Conservation (phyloP, 1,140 invertebrate genomes). For the Orussus abietinus region DNA sequence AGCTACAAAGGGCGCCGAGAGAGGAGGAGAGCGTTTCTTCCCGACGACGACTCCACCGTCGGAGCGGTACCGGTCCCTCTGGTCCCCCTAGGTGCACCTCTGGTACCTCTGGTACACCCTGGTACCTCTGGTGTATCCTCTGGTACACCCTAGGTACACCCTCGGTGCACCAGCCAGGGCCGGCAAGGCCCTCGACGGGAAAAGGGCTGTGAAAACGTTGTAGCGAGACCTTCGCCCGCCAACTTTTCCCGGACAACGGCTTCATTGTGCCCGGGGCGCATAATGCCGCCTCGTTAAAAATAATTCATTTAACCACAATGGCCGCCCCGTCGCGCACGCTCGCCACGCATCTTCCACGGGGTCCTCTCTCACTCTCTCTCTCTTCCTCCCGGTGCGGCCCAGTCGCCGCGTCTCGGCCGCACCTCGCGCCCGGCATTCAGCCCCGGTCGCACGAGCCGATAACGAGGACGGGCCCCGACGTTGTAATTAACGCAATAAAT, state of each 20-base stretch:
- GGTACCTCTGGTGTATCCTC: too few relatives aligned
- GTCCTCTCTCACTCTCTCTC: neutral
- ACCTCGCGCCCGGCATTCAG: neutral
- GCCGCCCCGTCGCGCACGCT: conserved; percentile 10
- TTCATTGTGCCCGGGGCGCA: conserved; percentile 14
- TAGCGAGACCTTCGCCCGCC: conserved; percentile 20
- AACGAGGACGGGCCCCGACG: neutral
- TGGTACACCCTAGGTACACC: too few relatives aligned
- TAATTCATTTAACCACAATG: conserved; percentile 35
- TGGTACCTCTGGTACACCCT: too few relatives aligned
- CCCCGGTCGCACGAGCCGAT: neutral
- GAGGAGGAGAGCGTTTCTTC: too few relatives aligned
- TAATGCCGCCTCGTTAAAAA: conserved; percentile 36
- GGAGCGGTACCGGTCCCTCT: too few relatives aligned
- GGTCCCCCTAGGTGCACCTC: too few relatives aligned
- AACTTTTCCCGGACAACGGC: conserved; percentile 19
- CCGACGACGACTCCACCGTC: too few relatives aligned
- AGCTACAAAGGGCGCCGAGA: too few relatives aligned
- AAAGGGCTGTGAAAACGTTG: conserved; percentile 23
- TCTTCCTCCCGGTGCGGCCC: neutral
- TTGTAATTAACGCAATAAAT: conserved; percentile 30
- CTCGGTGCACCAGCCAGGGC: too few relatives aligned
- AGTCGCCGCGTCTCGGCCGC: neutral
- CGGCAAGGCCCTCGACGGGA: too few relatives aligned
- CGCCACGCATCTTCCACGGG: neutral